Evolutionary conservation across 2,113 vertebrate species (phyloP).

Genomic region (Andinoacara biseriatus): DNA sequence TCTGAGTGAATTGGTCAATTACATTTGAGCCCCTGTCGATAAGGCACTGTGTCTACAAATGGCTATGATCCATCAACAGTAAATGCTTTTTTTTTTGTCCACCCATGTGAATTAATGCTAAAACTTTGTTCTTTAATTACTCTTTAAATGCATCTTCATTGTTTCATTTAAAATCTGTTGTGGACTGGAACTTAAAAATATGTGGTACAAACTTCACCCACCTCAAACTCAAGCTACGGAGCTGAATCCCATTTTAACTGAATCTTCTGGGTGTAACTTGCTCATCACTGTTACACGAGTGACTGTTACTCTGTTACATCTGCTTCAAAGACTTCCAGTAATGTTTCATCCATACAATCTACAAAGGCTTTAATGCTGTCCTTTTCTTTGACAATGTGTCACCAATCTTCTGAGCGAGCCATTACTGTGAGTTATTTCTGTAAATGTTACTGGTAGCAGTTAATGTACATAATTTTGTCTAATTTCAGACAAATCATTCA

Average conservation of each 20-base stretch:
- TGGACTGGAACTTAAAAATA: too few species aligned
- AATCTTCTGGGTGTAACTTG: neutral
- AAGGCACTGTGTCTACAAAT: too few species aligned
- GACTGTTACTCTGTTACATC: neutral
- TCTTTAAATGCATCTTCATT: neutral
- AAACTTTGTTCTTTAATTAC: neutral
- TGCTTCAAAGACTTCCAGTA: neutral
- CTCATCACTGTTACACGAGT: neutral
- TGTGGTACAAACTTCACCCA: too few species aligned
- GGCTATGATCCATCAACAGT: too few species aligned
- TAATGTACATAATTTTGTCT: neutral
- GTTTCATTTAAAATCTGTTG: too few species aligned
- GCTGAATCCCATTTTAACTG: neutral
- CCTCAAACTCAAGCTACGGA: too few species aligned
- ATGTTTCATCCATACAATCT: neutral
- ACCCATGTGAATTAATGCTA: neutral
- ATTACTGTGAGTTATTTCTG: neutral
- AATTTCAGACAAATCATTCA: neutral
- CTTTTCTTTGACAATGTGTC: neutral
- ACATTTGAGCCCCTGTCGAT: neutral
- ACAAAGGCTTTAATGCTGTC: neutral
- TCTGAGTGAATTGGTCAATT: neutral
- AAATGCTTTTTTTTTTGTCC: too few species aligned
- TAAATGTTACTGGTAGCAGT: neutral
- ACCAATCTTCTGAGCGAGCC: neutral